Base-by-base conservation (phyloP, 2,113 vertebrate species). In the Coturnix japonica region DNA sequence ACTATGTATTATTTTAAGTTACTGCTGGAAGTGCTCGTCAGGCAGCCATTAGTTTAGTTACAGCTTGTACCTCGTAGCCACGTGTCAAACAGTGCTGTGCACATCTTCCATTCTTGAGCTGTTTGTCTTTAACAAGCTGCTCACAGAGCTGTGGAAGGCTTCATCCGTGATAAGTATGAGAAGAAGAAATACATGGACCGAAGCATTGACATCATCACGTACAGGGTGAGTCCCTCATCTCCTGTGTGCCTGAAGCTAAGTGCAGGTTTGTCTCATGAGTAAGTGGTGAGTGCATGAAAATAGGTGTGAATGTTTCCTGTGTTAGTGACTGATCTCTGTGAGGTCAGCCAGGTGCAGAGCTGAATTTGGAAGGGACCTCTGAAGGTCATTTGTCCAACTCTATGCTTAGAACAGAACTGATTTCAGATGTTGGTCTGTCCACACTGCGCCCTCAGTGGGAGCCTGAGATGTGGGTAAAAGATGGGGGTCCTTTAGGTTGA, bases 101-200 rank as follows among this genome's bases (percentile, higher is more conserved):
- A 20, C 54, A 54, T 33, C 35, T 56, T 33, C 88, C 65, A 14
- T 56, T 56, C 43, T 85, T 75, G 81, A 84, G 49, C 82, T 49
- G 10, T 96, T 96, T 89, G 79, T 95, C 98, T 96, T 98, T 98
- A 98, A 98, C 95, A 41, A 92, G 78, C 41, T 85, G 93, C 90
- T 72, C 80, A 39, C 93, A 99, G 98, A 96, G 98, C 99, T 15
- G 98, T 99, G 35, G 99, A 99, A 93, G 96, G 95, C 90, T 99
- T 99, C 96, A 99, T 99, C 93, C 97, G 99, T 93, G 99, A 99
- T 95, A 99, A 99, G 94, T 99, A 99, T 1, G 99, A 99, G 39
- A 99, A 98, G 97, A 99, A 99, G 97, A 99, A 99, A 90, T 99
- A 99, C 94, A 98, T 99, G 96, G 99, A 99, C 97, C 98, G 98